Percentiles rank a stretch among this genome's conserved stretches.
Conservation (phyloP, 1,140 invertebrate species). For the Solenopsis invicta region DNA sequence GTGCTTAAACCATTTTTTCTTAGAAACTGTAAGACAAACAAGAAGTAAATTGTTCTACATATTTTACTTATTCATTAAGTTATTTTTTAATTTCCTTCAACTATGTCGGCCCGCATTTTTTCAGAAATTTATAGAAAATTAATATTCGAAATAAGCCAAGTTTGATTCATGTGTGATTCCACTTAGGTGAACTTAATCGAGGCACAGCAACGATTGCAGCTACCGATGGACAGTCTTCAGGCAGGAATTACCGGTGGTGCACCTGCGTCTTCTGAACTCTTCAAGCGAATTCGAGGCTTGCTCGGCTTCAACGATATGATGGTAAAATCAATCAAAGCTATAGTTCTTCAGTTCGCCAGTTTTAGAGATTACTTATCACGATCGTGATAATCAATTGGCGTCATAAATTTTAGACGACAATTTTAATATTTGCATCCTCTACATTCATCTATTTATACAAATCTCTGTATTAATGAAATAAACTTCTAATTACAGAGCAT, state of each 20-base stretch:
- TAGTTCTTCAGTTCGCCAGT: neutral
- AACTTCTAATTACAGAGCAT: constrained; percentile 88
- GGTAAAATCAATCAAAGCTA: constrained; percentile 79
- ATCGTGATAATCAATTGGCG: neutral
- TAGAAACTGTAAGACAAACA: neutral
- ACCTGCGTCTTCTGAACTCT: constrained; percentile 91
- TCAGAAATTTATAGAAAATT: constrained; percentile 5
- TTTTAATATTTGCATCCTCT: constrained; percentile 14
- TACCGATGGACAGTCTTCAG: constrained; percentile 86
- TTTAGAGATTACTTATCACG: neutral
- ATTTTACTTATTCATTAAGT: neutral
- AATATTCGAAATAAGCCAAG: constrained; percentile 1
- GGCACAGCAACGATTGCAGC: constrained; percentile 85
- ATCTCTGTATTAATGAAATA: neutral
- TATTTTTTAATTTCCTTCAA: too few species aligned
- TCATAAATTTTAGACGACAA: neutral
- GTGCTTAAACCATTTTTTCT: neutral
- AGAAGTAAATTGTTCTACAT: neutral
- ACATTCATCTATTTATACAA: neutral
- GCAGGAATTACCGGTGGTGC: constrained; percentile 92
- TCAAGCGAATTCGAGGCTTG: constrained; percentile 88
- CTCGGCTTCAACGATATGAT: constrained; percentile 86
- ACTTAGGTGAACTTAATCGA: constrained; percentile 81
- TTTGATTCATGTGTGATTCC: neutral
- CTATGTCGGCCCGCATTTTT: neutral